Percentiles rank a stretch among this genome's conserved stretches.
Conservation (phyloP, 1,140 invertebrate genomes). For the Neocloeon triangulifer region DNA sequence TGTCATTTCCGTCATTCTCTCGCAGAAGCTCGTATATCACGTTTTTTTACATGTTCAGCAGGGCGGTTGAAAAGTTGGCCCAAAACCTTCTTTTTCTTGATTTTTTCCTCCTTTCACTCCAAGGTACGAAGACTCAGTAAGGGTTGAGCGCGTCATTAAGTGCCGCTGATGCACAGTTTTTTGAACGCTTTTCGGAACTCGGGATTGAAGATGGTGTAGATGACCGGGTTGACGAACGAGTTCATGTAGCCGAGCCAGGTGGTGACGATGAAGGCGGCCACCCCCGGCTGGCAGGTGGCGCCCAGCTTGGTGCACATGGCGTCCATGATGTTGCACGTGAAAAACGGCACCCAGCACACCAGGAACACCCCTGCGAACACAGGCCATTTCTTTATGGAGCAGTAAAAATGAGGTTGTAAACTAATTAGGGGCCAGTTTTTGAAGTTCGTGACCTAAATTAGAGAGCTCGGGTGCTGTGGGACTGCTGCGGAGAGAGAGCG, state of each 20-base stretch:
- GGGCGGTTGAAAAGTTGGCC: no score
- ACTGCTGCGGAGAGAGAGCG: no score
- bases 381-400: no score
- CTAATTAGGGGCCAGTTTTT: no score
- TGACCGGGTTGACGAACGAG: constrained; percentile 92
- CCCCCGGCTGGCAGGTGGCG: constrained; percentile 57
- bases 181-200: constrained; percentile 98
- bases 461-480: no score
- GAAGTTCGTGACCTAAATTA: no score
- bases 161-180: constrained; percentile 45
- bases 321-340: constrained; percentile 90
- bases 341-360: constrained; percentile 98
- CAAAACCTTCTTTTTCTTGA: no score
- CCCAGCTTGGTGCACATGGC: constrained; percentile 80
- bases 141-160: constrained; percentile 12
- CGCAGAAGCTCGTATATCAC: no score
- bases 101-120: no score
- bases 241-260: constrained; percentile 99
- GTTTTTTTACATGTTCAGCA: no score
- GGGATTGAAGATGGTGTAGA: constrained; percentile 98
- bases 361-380: constrained; percentile 91
- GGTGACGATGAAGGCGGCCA: constrained; percentile 78
- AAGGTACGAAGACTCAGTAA: neutral
- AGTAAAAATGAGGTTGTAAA: no score
- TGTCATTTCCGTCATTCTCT: no score